These are phyloP conservation scores for Cyrtorhinus lividipennis DNA, from an alignment of 1,140 invertebrate species.

Conservation along the genomic window DNA sequence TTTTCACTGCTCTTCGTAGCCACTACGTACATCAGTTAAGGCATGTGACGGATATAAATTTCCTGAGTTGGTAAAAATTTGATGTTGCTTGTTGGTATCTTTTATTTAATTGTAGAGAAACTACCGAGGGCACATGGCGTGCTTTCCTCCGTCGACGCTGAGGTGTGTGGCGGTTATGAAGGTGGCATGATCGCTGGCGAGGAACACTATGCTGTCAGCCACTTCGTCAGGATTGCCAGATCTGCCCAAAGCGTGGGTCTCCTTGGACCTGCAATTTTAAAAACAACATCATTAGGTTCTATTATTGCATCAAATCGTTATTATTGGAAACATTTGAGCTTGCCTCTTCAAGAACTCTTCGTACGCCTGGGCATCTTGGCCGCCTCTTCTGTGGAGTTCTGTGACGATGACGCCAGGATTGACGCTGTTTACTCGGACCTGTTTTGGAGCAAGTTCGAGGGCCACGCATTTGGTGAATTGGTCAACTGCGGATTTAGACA, in stretches of 20 bases:
- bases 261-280: conserved; percentile 28
- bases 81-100: too few relatives aligned
- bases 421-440: conserved; percentile 48
- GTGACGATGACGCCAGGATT: conserved; percentile 49
- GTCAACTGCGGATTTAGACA: conserved; percentile 51
- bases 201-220: conserved; percentile 33
- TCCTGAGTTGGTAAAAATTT: too few relatives aligned
- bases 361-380: conserved; percentile 45
- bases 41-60: too few relatives aligned
- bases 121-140: conserved; percentile 44
- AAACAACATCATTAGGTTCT: too few relatives aligned
- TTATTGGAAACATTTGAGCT: too few relatives aligned
- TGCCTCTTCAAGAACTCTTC: conserved; percentile 36
- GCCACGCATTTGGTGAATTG: conserved; percentile 51
- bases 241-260: conserved; percentile 38
- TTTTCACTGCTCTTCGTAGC: too few relatives aligned
- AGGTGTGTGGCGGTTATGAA: conserved; percentile 37
- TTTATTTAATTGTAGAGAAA: too few relatives aligned
- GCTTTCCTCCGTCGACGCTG: conserved; percentile 46
- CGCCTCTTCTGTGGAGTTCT: conserved; percentile 45
- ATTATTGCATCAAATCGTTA: too few relatives aligned
- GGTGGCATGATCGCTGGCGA: conserved; percentile 33
- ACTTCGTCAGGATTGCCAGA: conserved; percentile 35
- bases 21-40: too few relatives aligned
- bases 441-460: conserved; percentile 34